Evolutionary conservation across 2,113 vertebrate species (phyloP), one percentile per base, ranked within the genome.

Genomic region (Pongo pygmaeus): DNA sequence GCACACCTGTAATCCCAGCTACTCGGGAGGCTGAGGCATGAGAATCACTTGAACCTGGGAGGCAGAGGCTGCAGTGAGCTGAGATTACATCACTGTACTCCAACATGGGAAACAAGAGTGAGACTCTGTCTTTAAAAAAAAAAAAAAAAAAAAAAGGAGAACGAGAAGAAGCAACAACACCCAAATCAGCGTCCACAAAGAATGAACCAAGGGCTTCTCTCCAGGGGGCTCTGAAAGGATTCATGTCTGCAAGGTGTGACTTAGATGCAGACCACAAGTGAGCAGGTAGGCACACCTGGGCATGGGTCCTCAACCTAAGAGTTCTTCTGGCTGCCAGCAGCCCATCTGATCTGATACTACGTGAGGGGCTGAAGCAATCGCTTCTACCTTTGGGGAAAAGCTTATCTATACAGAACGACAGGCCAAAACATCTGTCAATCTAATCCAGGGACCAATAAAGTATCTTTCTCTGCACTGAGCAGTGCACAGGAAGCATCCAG

Each of bases 241-340:
- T 6, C 0, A 5, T 5, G 5, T 48, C 3, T 18, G 16, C n/a
- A 11, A 13, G 1, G 14, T 1, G 5, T 2, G n/a, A 81, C 18
- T 10, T 64, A 3, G 2, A 30, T 16, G 8, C 0, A 0, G 0
- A 2, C 9, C 61, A 23, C 72, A 43, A 0, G 40, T 5, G 55
- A 40, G 17, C n/a, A 22, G 43, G 52, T 18, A 38, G 27, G 13
- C 25, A 17, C 4, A 22, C 23, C 64, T 23, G 67, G 16, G 74
- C 12, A 1, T 1, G 25, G 9, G 69, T 43, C 59, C 70, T 59
- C 6, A 17, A 30, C 27, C 27, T 3, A 6, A 46, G 79, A 46
- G 8, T 14, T 5, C 30, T 5, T 2, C 61, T 0, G 8, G 64
- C 5, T 69, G 22, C 83, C 55, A n/a, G 75, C 57, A n/a, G 16